phyloP scores from a whole-genome alignment of 2,113 vertebrate species.

The Entomyzon cyanotis region DNA sequence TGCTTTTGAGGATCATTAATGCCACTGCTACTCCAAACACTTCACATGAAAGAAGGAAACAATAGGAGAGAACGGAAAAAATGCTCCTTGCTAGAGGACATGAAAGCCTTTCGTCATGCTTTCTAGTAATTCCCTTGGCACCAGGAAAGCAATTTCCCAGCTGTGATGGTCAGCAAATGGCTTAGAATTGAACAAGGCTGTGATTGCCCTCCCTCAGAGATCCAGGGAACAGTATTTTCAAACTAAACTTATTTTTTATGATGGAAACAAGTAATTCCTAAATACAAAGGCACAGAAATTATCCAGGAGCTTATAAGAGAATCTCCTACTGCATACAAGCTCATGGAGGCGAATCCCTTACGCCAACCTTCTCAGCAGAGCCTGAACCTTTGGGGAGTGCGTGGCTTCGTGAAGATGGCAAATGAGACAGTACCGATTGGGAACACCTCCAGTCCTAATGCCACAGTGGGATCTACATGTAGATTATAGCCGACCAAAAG shows the following conservation, averaged over 20 bases:
- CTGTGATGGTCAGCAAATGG: background rate
- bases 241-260: background rate
- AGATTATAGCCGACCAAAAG: background rate
- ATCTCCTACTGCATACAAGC: background rate
- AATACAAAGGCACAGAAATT: background rate
- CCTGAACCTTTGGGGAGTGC: background rate
- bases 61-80: background rate
- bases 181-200: background rate
- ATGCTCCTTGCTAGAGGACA: background rate
- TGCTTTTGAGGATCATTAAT: background rate
- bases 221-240: background rate
- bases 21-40: background rate
- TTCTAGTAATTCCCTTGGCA: slow-evolving; percentile 15
- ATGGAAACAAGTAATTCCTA: background rate
- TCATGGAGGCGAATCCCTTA: background rate
- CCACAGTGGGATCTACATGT: accelerated
- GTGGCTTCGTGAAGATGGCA: background rate
- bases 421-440: background rate
- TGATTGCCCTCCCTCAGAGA: background rate
- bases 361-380: background rate
- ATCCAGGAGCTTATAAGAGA: background rate
- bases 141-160: background rate
- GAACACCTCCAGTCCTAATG: background rate
- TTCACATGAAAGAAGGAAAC: background rate
- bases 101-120: background rate